Evolutionary conservation across 1,140 invertebrate species (phyloP), one percentile per base, ranked within the genome.

Genomic region (Carcinoscorpius rotundicauda): DNA sequence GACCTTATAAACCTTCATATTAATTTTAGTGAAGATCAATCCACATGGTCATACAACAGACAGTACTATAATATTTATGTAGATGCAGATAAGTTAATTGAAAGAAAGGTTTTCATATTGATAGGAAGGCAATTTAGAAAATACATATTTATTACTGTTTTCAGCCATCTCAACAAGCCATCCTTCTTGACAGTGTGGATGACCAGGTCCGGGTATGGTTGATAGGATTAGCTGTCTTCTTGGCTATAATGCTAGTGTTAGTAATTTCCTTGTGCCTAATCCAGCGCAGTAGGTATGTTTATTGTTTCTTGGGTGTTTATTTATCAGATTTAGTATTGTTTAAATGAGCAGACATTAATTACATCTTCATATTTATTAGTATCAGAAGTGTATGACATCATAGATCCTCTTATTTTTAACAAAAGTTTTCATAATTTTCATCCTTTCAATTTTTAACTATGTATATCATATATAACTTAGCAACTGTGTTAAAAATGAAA

Each of bases 221-320:
- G 9, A 82, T 88, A 49, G 89, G 90, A 62, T 81, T 85, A 4
- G 86, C 87, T 49, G 75, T 91, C 10, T 89, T 93, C 73, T 78
- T 94, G 3, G 82, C 84, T 4, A 82, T 89, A 6, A 75, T 94
- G 9, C 78, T 94, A 5, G 79, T 92, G 53, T 79, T 93, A 3
- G 85, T 89, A 49, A 77, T 93, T 4, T 86, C 86, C 11, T 75
- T 91, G 50, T 93, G 89, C 68, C 78, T 91, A 1, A 86, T 88
- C 49, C 92, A 95, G 73, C 79, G 89, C 66, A 84, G 87, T 3
- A 85, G 86, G 71, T 71, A 69, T 62, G 29, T 29, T 29, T 29
- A 29, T 29, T 29, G 29, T 65, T 8, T 10, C 60, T 6, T 48
- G 49, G 49, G 49, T 60, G 9, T 59, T 51, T 9, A 8, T 60